Evolutionary conservation across 2,113 vertebrate genomes (phyloP), one percentile per base, ranked within the genome.

Genomic region (Sorex araneus): DNA sequence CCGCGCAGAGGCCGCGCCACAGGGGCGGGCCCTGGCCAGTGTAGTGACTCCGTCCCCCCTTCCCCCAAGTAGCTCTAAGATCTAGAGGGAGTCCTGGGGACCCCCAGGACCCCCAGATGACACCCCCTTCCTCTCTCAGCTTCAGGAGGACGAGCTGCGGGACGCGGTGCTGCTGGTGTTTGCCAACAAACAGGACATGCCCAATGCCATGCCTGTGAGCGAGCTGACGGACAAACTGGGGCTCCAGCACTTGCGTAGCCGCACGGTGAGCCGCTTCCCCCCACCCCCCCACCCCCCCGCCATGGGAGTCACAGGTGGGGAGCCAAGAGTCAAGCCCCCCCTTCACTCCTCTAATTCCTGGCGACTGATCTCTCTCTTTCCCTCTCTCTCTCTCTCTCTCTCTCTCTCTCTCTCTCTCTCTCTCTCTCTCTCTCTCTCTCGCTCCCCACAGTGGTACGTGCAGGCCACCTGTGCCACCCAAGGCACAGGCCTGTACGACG

Each of bases 151-250:
- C 0, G 99, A 99, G 96, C 97, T 99, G 88, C 98, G 98, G 70
- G 98, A 99, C 0, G 99, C 99, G 0, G 98, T 98, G 81, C 92
- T 99, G 97, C 98, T 99, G 93, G 98, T 99, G 77, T 99, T 99
- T 47, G 99, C 99, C 43, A 99, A 99, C 97, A 99, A 99, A 97
- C 99, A 99, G 97, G 99, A 99, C 96, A 98, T 99, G 96, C 99
- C 99, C 82, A 99, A 99, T 2, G 99, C 99, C 96, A 98, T 99
- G 97, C 92, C 98, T 0, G 98, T 99, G 95, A 98, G 97, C 0
- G 99, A 99, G 77, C 98, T 99, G 95, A 98, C 98, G 6, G 99
- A 99, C 60, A 98, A 98, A 97, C 98, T 99, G 47, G 98, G 98
- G 40, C 97, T 99, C 19, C 98, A 98, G 11, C 84, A 93, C 32